phyloP scores from a whole-genome alignment of 2,888 invertebrate species.

The Synergus gifuensis region DNA sequence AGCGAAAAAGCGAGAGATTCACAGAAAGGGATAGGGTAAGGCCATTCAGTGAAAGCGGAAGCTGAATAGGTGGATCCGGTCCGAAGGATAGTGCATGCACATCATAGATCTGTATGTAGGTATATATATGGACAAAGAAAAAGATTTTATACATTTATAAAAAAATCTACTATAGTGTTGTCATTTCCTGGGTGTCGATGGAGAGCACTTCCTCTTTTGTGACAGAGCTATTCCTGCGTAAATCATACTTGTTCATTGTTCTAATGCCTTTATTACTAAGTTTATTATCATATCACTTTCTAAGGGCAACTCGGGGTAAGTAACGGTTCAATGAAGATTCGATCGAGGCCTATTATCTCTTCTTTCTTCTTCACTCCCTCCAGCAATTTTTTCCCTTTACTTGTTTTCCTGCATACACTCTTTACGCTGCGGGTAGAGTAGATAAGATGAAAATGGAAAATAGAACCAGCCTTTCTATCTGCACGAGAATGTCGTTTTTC shows the following conservation, averaged over 20 bases:
- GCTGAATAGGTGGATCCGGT: conserved; percentile 14
- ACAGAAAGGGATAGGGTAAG: conserved; percentile 5
- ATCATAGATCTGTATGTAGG: not conserved
- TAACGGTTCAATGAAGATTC: conserved; percentile 29
- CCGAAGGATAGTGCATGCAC: not conserved
- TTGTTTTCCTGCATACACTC: not conserved
- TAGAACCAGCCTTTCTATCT: not conserved
- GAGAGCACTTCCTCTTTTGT: conserved; percentile 37
- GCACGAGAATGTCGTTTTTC: not conserved
- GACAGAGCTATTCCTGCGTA: not conserved
- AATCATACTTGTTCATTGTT: conserved; percentile 55
- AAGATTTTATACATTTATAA: too few species aligned
- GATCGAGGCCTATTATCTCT: conserved; percentile 10
- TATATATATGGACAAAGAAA: not conserved
- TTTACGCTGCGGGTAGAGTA: too few species aligned
- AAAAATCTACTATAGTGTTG: not conserved
- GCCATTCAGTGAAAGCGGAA: conserved; percentile 3
- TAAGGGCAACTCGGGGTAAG: conserved; percentile 18
- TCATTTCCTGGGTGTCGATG: conserved; percentile 1
- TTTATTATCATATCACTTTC: conserved; percentile 39
- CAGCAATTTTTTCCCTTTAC: not conserved
- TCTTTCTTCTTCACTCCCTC: not conserved
- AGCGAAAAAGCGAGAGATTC: not conserved
- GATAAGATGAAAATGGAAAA: conserved; percentile 17
- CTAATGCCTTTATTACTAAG: conserved; percentile 55